These are phyloP conservation scores for Origma solitaria DNA, from an alignment of 2,113 vertebrate genomes.

Conservation along the genomic window DNA sequence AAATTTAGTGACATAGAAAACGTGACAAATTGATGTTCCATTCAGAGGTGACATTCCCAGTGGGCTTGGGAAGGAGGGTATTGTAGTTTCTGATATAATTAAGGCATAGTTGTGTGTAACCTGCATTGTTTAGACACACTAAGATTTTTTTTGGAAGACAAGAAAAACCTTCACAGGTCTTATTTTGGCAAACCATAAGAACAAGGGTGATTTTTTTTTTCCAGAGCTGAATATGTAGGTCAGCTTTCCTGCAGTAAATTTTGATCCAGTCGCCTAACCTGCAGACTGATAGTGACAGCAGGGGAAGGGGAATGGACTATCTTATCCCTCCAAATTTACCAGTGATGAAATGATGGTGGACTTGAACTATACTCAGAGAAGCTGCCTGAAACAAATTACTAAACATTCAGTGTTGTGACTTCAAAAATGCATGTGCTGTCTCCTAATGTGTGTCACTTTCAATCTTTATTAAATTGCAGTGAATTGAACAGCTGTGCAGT, in stretches of 20 bases:
- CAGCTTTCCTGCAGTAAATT: background rate
- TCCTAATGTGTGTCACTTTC: background rate
- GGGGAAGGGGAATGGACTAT: background rate
- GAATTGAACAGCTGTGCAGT: conserved; percentile 13
- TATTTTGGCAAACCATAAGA: background rate
- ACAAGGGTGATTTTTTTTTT: background rate
- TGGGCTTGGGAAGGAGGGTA: background rate
- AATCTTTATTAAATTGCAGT: conserved; percentile 9
- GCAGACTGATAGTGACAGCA: background rate
- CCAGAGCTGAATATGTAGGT: background rate
- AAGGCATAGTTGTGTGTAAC: background rate
- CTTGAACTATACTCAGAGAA: background rate
- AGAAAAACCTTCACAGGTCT: background rate
- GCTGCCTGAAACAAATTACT: background rate
- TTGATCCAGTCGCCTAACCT: background rate
- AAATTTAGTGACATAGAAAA: background rate
- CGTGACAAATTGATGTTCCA: background rate
- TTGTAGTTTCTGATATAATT: background rate
- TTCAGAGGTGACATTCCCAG: background rate
- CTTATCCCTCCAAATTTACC: background rate
- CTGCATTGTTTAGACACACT: background rate
- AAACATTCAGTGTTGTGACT: background rate
- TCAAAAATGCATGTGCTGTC: background rate
- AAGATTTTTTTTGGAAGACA: background rate
- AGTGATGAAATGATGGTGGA: background rate